Percentiles rank a stretch among this genome's conserved stretches.
These are phyloP conservation scores for Notoglanidium macrostoma DNA, from an alignment of 2,797 vertebrate species.

Conservation along the genomic window DNA sequence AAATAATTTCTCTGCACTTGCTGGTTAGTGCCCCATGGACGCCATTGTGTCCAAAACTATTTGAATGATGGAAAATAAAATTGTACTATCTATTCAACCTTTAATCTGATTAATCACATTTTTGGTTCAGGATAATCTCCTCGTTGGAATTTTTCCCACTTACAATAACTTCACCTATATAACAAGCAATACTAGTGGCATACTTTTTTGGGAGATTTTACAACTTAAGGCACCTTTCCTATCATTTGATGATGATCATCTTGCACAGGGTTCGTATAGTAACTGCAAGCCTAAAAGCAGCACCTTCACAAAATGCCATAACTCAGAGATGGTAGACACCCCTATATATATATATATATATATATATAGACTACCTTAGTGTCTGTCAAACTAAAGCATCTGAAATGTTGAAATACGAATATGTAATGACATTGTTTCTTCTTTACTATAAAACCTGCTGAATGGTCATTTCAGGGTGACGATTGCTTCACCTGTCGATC, in stretches of 20 bases:
- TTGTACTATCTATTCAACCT: background rate
- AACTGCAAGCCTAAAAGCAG: background rate
- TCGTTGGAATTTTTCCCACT: background rate
- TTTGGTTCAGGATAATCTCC: background rate
- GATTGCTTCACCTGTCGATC: conserved; percentile 76
- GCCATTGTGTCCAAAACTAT: background rate
- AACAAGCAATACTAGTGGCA: background rate
- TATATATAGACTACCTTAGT: no score
- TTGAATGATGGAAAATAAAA: background rate
- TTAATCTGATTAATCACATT: background rate
- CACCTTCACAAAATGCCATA: background rate
- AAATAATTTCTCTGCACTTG: background rate
- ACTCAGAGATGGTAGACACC: background rate
- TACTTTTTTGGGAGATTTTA: background rate
- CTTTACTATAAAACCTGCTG: background rate
- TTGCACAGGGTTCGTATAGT: background rate
- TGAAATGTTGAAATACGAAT: no score
- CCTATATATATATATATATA: no score
- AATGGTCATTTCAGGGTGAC: background rate
- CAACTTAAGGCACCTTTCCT: background rate
- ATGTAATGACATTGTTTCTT: background rate
- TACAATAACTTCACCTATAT: background rate
- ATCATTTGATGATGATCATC: background rate
- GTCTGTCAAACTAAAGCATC: background rate
- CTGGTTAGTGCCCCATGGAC: background rate